Evolutionary conservation across 1,140 invertebrate genomes (phyloP).

Genomic region (Grapholita molesta): DNA sequence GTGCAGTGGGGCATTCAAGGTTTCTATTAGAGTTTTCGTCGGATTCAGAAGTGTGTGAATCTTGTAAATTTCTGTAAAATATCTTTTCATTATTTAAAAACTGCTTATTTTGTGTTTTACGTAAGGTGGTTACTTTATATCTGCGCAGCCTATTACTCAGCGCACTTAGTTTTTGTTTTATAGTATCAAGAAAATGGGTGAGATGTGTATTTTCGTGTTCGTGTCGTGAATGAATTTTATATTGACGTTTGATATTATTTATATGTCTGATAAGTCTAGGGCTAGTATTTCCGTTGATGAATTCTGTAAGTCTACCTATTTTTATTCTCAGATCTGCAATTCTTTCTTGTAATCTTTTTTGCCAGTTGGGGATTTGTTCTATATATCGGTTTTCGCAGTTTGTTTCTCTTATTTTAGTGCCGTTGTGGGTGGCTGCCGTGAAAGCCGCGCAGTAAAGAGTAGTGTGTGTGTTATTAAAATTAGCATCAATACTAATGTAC

Average conservation of each 20-base stretch:
- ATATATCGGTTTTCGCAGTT: background rate
- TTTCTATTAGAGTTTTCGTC: background rate
- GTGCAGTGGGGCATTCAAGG: background rate
- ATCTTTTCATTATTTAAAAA: constrained; percentile 19
- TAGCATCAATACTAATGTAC: background rate
- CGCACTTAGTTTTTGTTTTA: constrained; percentile 22
- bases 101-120: constrained; percentile 17
- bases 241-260: background rate
- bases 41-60: background rate
- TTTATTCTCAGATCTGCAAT: background rate
- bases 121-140: constrained; percentile 4
- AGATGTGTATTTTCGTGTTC: background rate
- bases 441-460: background rate
- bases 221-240: background rate
- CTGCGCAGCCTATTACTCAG: background rate
- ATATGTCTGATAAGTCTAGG: background rate
- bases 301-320: constrained; percentile 4
- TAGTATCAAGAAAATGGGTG: constrained; percentile 5
- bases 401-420: background rate
- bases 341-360: background rate
- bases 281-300: background rate
- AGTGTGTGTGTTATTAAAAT: background rate
- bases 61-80: constrained; percentile 19
- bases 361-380: background rate
- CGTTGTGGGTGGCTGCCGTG: background rate